Conservation (phyloP, 1,140 invertebrate species). For the Zeugodacus cucurbitae region DNA sequence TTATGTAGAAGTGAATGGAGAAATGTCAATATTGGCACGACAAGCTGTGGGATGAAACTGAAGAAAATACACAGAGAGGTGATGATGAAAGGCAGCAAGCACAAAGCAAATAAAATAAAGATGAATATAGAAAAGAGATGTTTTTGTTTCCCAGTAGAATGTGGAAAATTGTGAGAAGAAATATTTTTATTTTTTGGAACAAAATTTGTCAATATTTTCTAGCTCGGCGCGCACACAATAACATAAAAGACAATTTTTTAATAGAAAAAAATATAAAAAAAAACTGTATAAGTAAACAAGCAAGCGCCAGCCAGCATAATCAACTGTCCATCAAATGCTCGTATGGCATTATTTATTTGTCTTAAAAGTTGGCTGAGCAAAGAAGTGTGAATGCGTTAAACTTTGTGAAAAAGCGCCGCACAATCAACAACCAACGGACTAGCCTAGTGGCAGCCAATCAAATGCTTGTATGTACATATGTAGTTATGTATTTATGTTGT, state of each 20-base stretch:
- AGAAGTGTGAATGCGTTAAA: not conserved
- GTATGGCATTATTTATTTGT: conserved; percentile 14
- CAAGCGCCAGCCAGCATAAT: not conserved
- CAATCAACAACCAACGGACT: not conserved
- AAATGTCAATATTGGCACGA: conserved; percentile 25
- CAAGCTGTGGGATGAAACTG: not conserved
- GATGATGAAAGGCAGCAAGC: not conserved
- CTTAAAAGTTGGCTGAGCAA: not conserved
- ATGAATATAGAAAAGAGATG: not conserved
- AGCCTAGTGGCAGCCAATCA: not conserved
- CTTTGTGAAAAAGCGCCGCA: not conserved
- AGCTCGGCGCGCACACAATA: not conserved
- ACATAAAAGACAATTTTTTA: not conserved
- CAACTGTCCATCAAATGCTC: conserved; percentile 3
- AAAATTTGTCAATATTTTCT: conserved; percentile 4
- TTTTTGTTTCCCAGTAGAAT: not conserved
- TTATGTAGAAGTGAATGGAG: conserved; percentile 16
- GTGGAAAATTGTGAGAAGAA: not conserved
- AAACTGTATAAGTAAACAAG: not conserved
- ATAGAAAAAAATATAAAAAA: not conserved
- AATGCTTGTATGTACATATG: not conserved
- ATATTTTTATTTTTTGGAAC: not conserved
- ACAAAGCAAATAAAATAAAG: not conserved
- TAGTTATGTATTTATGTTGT: not conserved
- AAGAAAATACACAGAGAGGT: not conserved